Conservation (phyloP, 2,113 vertebrate species). For the Mesembrinibis cayennensis region DNA sequence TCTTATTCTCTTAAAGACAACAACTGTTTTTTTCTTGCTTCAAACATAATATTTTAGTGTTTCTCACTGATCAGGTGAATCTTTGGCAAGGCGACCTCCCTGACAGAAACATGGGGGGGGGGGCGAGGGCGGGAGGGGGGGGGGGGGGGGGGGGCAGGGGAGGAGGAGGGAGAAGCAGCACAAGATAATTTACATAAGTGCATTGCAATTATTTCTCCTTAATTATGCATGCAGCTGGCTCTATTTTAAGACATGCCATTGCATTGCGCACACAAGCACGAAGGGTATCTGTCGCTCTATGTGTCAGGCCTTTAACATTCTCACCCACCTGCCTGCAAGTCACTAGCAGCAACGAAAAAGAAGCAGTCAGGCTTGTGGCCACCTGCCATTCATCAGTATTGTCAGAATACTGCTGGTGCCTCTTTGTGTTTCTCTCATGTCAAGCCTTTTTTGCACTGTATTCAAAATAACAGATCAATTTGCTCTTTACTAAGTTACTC, state of each 20-base stretch:
- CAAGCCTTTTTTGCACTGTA: neutral
- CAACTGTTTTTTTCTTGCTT: neutral
- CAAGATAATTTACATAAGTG: constrained; percentile 29
- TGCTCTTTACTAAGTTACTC: neutral
- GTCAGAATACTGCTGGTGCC: neutral
- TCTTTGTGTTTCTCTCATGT: neutral
- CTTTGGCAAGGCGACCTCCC: neutral
- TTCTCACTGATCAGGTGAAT: neutral
- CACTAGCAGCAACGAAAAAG: neutral
- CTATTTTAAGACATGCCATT: constrained; percentile 59
- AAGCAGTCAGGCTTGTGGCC: neutral
- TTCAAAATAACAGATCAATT: constrained; percentile 12
- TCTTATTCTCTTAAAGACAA: neutral
- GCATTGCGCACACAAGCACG: neutral
- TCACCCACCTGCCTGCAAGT: constrained; percentile 26
- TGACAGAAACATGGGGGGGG: neutral
- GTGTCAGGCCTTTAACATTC: constrained; percentile 31
- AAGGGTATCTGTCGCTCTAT: constrained; percentile 45
- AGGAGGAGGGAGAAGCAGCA: neutral
- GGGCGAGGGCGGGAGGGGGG: rapidly evolving
- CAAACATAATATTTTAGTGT: neutral
- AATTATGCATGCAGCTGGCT: constrained; percentile 61
- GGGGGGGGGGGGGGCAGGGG: neutral
- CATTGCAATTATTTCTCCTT: constrained; percentile 50
- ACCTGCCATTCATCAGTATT: constrained; percentile 20